Evolutionary conservation across 2,113 vertebrate genomes (phyloP).

Genomic region (Neodontobutis hainanensis): DNA sequence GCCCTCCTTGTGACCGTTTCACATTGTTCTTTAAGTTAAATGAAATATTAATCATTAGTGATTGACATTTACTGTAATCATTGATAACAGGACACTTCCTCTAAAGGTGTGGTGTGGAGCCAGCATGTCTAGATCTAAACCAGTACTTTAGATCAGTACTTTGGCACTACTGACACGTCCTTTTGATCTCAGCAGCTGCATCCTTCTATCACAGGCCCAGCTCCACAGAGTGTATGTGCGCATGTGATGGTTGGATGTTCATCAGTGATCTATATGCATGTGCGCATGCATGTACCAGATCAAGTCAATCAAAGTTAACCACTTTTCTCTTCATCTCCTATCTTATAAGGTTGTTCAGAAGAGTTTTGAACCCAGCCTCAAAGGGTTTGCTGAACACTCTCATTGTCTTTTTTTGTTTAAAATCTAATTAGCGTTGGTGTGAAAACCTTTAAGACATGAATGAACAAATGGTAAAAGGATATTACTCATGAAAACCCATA

Average conservation of each 20-base stretch:
- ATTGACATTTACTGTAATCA: constrained; percentile 32
- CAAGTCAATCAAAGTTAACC: constrained; percentile 42
- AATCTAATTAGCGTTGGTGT: constrained; percentile 32
- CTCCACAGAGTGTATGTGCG: not conserved
- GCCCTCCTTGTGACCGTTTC: constrained; percentile 19
- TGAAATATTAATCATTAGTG: constrained; percentile 8
- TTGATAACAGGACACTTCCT: constrained; percentile 15
- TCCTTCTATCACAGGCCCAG: constrained; percentile 29
- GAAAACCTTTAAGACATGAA: constrained; percentile 30
- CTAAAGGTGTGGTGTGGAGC: constrained; percentile 2
- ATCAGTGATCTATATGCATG: constrained; percentile 2
- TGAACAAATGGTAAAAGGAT: constrained; percentile 1
- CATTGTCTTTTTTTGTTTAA: constrained; percentile 16
- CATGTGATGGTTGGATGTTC: constrained; percentile 3
- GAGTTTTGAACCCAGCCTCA: constrained; percentile 1
- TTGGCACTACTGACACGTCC: constrained; percentile 16
- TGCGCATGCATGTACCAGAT: constrained; percentile 21
- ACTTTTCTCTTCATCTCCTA: constrained; percentile 43
- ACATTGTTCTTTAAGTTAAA: not conserved
- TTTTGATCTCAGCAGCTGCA: constrained; percentile 45
- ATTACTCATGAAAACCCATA: constrained; percentile 5
- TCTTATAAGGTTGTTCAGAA: constrained; percentile 15
- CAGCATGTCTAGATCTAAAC: constrained; percentile 23
- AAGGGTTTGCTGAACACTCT: constrained; percentile 5
- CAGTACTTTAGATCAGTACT: not conserved